These are phyloP conservation scores for Eurystomus gularis DNA, from an alignment of 2,113 vertebrate genomes.

Conservation along the genomic window DNA sequence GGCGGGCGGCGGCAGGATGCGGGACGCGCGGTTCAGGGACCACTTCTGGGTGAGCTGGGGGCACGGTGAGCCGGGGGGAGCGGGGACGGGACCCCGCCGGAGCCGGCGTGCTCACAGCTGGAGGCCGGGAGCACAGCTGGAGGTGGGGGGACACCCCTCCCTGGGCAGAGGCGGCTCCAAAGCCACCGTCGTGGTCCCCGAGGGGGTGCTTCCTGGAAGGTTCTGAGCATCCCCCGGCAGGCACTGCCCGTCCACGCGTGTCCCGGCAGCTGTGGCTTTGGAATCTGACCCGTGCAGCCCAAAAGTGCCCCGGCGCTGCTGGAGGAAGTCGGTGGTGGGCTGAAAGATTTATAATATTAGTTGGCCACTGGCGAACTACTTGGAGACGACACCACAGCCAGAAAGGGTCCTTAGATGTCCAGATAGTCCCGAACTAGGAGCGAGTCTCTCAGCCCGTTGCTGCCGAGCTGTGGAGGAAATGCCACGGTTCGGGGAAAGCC, in stretches of 20 bases:
- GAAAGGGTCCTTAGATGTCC: neutral
- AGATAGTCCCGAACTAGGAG: fast-evolving
- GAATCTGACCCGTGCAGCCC: fast-evolving
- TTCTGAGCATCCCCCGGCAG: neutral
- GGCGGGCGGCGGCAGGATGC: constrained; percentile 70
- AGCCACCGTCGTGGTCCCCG: fast-evolving
- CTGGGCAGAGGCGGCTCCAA: neutral
- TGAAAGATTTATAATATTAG: neutral
- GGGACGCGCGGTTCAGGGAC: constrained; percentile 82
- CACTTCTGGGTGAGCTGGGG: constrained; percentile 88
- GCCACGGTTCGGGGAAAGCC: fast-evolving
- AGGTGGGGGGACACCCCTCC: neutral
- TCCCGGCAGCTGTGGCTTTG: neutral
- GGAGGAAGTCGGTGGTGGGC: too few relatives aligned
- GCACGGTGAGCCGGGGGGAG: neutral
- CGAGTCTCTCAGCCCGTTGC: fast-evolving
- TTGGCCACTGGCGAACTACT: fast-evolving
- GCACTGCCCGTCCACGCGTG: fast-evolving
- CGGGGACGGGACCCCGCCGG: neutral
- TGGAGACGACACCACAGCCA: fast-evolving
- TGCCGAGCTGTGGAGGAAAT: neutral
- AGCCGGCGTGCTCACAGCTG: neutral
- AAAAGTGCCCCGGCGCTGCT: fast-evolving
- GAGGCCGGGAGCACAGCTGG: too few relatives aligned
- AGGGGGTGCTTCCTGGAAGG: neutral